Base-by-base conservation (phyloP, 2,797 vertebrate species). In the Champsocephalus gunnari region DNA sequence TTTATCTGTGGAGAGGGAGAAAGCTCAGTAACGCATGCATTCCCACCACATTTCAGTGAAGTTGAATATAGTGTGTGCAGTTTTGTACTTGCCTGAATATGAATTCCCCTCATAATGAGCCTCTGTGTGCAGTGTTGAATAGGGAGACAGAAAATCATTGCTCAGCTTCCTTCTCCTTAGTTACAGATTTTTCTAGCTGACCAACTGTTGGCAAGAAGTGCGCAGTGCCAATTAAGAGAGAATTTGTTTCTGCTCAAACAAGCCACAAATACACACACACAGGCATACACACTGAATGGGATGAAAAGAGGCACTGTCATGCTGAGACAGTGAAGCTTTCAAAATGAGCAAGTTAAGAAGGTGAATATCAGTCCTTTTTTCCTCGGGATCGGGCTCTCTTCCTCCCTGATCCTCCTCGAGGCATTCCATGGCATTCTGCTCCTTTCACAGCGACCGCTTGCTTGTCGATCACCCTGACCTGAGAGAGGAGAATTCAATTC, bases 131-230 rank as follows among this genome's bases (percentile, higher is more conserved):
- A 5, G 38, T 1, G 13, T 56, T 91, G 89, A 92, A 90, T 88
- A 63, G 88, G 34, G 81, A 84, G 71, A 79, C 83, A 81, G 86
- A 90, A 38, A 88, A 89, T 88, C 83, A 88, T 86, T 78, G 87
- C 91, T 88, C 88, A 87, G 88, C 85, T 88, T 86, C 83, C 74
- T 73, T 77, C 83, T 86, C 86, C 83, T 81, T 87, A 88, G 89
- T 87, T 86, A 89, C 91, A 84, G 75, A 88, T 91, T 90, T 91
- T 92, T 91, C 90, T 92, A 85, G 90, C 90, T 87, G 91, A 87
- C 86, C 89, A 85, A 85, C 92, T 89, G 88, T 93, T 94, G 91
- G 91, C 91, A 92, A 92, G 89, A 88, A 80, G 88, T 44, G 84
- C 47, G 43, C 81, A 11, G 79, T 87, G 89, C 87, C 92, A 93